Percentiles rank a stretch among this genome's conserved stretches.
phyloP scores from a whole-genome alignment of 1,140 invertebrate genomes.

The Laupala kohalensis region DNA sequence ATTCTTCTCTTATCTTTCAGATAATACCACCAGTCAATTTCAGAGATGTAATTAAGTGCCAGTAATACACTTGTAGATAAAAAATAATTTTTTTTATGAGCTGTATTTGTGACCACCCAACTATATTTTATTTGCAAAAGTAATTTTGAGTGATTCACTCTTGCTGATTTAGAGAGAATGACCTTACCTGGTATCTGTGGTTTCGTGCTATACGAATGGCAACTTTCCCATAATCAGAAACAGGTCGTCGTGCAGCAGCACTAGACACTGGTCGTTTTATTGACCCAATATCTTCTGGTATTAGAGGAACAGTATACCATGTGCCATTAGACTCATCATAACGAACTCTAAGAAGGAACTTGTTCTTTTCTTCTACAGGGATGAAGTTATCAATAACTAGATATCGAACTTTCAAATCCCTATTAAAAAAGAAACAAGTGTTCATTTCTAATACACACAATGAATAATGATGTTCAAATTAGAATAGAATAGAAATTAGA shows the following conservation, averaged over 20 bases:
- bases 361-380: slow-evolving; percentile 74
- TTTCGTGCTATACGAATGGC: slow-evolving; percentile 40
- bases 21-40: too few species aligned
- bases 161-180: too few species aligned
- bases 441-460: too few species aligned
- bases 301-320: slow-evolving; percentile 48
- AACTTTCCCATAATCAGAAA: slow-evolving; percentile 59
- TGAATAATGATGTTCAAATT: too few species aligned
- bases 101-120: too few species aligned
- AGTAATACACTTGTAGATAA: too few species aligned
- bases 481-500: too few species aligned
- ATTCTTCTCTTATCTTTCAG: too few species aligned
- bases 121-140: too few species aligned
- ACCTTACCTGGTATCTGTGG: slow-evolving; percentile 34
- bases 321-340: slow-evolving; percentile 83
- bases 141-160: too few species aligned
- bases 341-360: slow-evolving; percentile 58
- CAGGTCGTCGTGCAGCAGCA: slow-evolving; percentile 40
- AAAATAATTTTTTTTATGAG: too few species aligned
- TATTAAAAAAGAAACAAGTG: slow-evolving; percentile 11
- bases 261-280: slow-evolving; percentile 47
- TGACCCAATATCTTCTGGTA: slow-evolving; percentile 29
- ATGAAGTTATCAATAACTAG: slow-evolving; percentile 96
- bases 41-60: too few species aligned
- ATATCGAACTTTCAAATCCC: slow-evolving; percentile 60